Evolutionary conservation across 2,888 invertebrate genomes (phyloP).

Genomic region (Himalopsyche tibetana): DNA sequence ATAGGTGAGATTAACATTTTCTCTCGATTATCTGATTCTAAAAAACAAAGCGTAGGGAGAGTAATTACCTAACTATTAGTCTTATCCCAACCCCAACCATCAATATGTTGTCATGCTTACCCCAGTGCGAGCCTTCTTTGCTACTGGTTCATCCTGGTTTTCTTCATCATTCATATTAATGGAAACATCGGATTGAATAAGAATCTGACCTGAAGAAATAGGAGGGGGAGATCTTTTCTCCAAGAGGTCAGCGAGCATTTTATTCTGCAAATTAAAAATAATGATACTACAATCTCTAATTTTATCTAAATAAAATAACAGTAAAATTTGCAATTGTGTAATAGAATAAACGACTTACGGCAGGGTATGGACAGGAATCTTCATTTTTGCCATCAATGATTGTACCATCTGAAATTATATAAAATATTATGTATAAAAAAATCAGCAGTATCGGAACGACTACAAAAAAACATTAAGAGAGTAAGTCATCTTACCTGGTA

Average conservation of each 20-base stretch:
- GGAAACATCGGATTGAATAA: background rate
- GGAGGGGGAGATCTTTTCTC: slow-evolving; percentile 84
- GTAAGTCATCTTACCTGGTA: background rate
- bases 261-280: slow-evolving; percentile 74
- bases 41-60: too few species aligned
- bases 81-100: too few species aligned
- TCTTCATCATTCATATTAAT: slow-evolving; percentile 55
- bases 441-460: background rate
- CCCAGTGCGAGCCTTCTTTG: slow-evolving; percentile 55
- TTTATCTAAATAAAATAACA: background rate
- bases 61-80: too few species aligned
- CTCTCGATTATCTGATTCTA: too few species aligned
- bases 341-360: slow-evolving; percentile 7
- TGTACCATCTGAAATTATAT: slow-evolving; percentile 52
- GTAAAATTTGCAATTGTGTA: background rate
- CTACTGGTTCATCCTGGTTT: slow-evolving; percentile 59
- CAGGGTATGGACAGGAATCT: background rate
- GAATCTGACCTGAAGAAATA: background rate
- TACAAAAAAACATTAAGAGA: background rate
- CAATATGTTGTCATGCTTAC: background rate
- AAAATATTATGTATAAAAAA: background rate
- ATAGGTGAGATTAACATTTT: too few species aligned
- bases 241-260: slow-evolving; percentile 89
- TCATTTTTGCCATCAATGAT: slow-evolving; percentile 49
- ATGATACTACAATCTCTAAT: slow-evolving; percentile 38